These are phyloP conservation scores for Dicycla oo DNA, from an alignment of 2,888 invertebrate species.

Conservation along the genomic window DNA sequence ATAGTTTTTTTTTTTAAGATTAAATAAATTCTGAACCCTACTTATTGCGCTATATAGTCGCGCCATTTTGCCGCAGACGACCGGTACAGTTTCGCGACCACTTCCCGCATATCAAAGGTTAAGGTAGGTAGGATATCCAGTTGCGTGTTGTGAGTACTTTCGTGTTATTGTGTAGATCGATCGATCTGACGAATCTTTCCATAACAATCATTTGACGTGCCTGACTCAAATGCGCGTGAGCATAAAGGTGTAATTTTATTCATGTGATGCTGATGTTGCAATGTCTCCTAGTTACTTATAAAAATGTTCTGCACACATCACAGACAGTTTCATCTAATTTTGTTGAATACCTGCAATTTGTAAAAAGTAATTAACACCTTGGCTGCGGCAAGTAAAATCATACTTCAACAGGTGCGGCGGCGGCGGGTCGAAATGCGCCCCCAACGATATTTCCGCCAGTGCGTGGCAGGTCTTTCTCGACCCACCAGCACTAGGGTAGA, in stretches of 20 bases:
- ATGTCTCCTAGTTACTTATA: background rate
- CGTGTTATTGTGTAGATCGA: constrained; percentile 44
- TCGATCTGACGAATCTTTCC: constrained; percentile 48
- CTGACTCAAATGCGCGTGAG: constrained; percentile 27
- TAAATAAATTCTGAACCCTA: too few species aligned
- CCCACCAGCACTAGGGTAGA: too few species aligned
- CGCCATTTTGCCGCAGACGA: too few species aligned
- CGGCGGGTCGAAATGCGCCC: too few species aligned
- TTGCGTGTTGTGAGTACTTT: background rate
- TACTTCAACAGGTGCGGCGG: too few species aligned
- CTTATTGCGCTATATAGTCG: too few species aligned
- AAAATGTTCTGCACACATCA: background rate
- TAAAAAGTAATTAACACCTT: background rate
- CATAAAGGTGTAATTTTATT: constrained; percentile 43
- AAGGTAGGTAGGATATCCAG: background rate
- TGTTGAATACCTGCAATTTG: background rate
- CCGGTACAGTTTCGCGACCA: too few species aligned
- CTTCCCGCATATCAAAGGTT: too few species aligned
- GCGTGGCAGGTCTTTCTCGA: too few species aligned
- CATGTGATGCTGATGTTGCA: constrained; percentile 10
- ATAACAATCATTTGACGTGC: constrained; percentile 56
- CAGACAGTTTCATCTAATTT: background rate
- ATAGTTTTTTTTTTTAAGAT: too few species aligned
- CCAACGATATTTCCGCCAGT: too few species aligned
- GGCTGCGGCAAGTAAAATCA: too few species aligned